Percentiles rank a stretch among this genome's conserved stretches.
Conservation (phyloP, 1,140 invertebrate species). For the Adoxophyes honmai region DNA sequence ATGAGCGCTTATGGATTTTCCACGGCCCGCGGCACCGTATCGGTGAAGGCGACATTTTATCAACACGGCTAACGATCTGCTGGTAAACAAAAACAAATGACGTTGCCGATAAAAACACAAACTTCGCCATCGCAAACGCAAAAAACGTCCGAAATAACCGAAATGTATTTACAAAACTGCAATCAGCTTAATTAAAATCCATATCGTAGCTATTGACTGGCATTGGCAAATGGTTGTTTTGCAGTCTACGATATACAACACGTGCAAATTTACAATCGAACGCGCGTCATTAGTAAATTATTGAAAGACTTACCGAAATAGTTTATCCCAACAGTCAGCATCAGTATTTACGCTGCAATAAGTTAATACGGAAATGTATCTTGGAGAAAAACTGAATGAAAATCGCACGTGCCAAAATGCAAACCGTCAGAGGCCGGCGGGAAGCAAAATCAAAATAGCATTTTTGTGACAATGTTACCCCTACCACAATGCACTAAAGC, state of each 20-base stretch:
- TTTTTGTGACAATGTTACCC: slow-evolving; percentile 54
- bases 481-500: not conserved
- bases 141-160: not conserved
- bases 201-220: slow-evolving; percentile 66
- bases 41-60: slow-evolving; percentile 62
- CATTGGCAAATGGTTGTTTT: slow-evolving; percentile 70
- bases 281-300: slow-evolving; percentile 35
- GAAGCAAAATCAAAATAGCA: slow-evolving; percentile 68
- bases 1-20: slow-evolving; percentile 69
- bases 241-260: slow-evolving; percentile 63
- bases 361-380: slow-evolving; percentile 39
- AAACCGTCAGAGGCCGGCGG: slow-evolving; percentile 70
- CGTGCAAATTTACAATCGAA: slow-evolving; percentile 51
- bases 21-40: slow-evolving; percentile 65
- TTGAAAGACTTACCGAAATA: slow-evolving; percentile 59
- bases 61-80: slow-evolving; percentile 58
- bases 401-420: slow-evolving; percentile 74
- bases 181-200: slow-evolving; percentile 38
- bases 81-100: slow-evolving; percentile 75
- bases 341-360: slow-evolving; percentile 50
- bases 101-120: slow-evolving; percentile 24
- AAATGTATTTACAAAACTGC: not conserved
- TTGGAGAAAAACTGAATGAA: slow-evolving; percentile 44
- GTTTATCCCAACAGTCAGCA: slow-evolving; percentile 58
- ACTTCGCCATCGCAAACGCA: slow-evolving; percentile 8